Conservation (phyloP, 1,140 invertebrate species). For the Conus ventricosus region DNA sequence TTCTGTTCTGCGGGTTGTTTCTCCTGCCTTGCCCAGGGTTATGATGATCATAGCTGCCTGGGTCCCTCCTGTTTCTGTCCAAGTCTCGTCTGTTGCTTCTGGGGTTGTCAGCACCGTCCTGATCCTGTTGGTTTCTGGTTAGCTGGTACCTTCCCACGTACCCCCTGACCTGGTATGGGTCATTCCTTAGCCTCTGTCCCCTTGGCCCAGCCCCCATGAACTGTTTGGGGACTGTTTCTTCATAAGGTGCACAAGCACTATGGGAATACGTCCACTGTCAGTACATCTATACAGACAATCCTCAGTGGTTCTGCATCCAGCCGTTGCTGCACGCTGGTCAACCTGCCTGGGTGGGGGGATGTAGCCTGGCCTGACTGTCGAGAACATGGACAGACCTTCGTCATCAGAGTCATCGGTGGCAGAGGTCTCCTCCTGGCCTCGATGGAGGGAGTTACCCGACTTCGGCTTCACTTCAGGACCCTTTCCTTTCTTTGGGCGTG, state of each 20-base stretch:
- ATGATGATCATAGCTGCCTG: too few relatives aligned
- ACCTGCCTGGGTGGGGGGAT: background rate
- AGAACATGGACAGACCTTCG: background rate
- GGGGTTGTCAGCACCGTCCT: too few relatives aligned
- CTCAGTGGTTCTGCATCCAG: background rate
- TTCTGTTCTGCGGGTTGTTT: background rate
- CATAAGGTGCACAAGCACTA: background rate
- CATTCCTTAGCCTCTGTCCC: background rate
- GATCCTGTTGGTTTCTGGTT: too few relatives aligned
- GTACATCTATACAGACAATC: too few relatives aligned
- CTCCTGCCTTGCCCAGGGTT: background rate
- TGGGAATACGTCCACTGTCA: background rate
- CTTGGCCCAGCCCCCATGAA: background rate
- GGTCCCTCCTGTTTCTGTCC: constrained; percentile 12
- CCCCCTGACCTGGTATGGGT: background rate
- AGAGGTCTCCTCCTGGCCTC: background rate
- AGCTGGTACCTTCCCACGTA: too few relatives aligned
- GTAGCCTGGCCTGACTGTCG: background rate
- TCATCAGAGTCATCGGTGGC: background rate
- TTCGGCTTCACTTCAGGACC: background rate
- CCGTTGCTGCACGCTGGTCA: background rate
- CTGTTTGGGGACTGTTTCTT: background rate
- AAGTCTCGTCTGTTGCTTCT: background rate
- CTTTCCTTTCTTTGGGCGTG: background rate
- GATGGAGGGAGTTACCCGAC: too few relatives aligned